These are phyloP conservation scores for Copsychus sechellarum DNA, from an alignment of 2,113 vertebrate genomes.

Conservation along the genomic window DNA sequence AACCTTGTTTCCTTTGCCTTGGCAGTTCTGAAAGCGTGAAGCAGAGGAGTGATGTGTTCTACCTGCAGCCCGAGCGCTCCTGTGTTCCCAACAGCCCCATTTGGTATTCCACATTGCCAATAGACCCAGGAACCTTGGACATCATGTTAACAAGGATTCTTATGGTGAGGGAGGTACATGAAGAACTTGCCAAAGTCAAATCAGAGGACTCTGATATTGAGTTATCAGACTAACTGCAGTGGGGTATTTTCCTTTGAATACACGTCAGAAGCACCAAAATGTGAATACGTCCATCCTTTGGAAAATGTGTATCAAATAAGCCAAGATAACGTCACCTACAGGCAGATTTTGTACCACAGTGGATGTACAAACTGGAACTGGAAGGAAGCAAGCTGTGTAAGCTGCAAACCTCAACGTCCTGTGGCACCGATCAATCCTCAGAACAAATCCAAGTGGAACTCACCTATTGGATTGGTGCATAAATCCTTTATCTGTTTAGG, in stretches of 20 bases:
- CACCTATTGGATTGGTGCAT: conserved; percentile 70
- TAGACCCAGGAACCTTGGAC: conserved; percentile 90
- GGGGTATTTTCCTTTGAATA: conserved; percentile 69
- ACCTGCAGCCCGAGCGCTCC: conserved; percentile 93
- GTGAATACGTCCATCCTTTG: conserved; percentile 78
- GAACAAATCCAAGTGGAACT: conserved; percentile 70
- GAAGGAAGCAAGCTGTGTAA: conserved; percentile 65
- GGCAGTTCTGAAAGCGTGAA: conserved; percentile 92
- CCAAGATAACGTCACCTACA: conserved; percentile 55
- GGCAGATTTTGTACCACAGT: conserved; percentile 64
- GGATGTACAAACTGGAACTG: conserved; percentile 73
- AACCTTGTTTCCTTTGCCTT: neutral
- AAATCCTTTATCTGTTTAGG: conserved; percentile 74
- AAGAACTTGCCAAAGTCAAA: conserved; percentile 83
- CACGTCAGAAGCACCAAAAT: conserved; percentile 77
- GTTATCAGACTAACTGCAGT: conserved; percentile 77
- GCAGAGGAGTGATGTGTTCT: conserved; percentile 92
- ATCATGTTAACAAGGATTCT: conserved; percentile 95
- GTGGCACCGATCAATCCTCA: conserved; percentile 46
- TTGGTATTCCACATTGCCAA: conserved; percentile 91
- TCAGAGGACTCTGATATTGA: conserved; percentile 83
- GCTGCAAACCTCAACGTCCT: conserved; percentile 49
- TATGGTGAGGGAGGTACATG: conserved; percentile 89
- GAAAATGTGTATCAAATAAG: conserved; percentile 57
- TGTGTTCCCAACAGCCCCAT: conserved; percentile 96